phyloP scores from a whole-genome alignment of 1,140 invertebrate species.

The Manduca sexta region DNA sequence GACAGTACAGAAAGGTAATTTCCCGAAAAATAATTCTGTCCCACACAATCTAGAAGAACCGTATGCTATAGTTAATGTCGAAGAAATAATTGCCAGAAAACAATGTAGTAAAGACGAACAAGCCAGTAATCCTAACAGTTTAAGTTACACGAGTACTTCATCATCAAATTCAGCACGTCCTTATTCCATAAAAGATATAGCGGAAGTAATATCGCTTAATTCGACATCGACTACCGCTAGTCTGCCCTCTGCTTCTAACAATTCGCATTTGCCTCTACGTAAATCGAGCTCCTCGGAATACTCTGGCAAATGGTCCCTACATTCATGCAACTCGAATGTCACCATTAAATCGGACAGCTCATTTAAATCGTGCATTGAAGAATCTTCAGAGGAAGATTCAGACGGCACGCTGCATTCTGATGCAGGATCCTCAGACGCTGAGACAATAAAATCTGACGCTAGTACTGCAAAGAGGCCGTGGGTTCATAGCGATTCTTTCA shows the following conservation, averaged over 20 bases:
- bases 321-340: constrained; percentile 57
- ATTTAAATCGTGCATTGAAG: constrained; percentile 57
- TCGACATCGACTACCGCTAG: constrained; percentile 51
- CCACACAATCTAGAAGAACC: constrained; percentile 54
- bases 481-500: constrained; percentile 61
- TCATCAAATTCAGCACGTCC: constrained; percentile 33
- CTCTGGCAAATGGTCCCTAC: constrained; percentile 59
- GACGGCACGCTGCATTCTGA: constrained; percentile 57
- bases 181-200: constrained; percentile 62
- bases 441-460: constrained; percentile 58
- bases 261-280: constrained; percentile 37
- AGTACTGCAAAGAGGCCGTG: constrained; percentile 54
- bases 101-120: constrained; percentile 17
- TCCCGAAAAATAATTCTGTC: constrained; percentile 54
- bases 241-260: constrained; percentile 47
- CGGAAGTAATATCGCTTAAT: constrained; percentile 55
- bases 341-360: constrained; percentile 57
- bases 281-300: constrained; percentile 64
- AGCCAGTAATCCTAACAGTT: constrained; percentile 2
- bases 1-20: constrained; percentile 29
- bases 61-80: constrained; percentile 45
- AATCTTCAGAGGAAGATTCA: constrained; percentile 55
- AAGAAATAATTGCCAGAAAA: constrained; percentile 39
- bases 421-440: constrained; percentile 53
- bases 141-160: constrained; percentile 6